Conservation (phyloP, 2,113 vertebrate genomes). For the Sprattus sprattus region DNA sequence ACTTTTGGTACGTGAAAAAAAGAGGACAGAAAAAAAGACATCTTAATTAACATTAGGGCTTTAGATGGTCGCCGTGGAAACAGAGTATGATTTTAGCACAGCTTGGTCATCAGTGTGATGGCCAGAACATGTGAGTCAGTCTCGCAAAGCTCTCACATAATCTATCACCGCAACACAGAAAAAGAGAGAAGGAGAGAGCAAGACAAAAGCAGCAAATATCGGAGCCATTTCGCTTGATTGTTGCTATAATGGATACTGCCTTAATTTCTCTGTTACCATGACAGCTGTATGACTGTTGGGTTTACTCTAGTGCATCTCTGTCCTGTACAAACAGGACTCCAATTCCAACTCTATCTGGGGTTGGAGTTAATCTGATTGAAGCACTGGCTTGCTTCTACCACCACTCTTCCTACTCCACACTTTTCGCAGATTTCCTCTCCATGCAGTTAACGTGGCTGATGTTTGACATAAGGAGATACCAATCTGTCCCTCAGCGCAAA, state of each 20-base stretch:
- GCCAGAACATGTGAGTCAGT: slow-evolving; percentile 70
- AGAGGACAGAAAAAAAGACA: not conserved
- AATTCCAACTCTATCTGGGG: not conserved
- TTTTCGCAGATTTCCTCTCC: not conserved
- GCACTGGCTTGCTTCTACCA: not conserved
- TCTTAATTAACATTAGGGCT: not conserved
- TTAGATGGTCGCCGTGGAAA: slow-evolving; percentile 69
- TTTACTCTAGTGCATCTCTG: not conserved
- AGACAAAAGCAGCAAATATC: not conserved
- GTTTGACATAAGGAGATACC: not conserved
- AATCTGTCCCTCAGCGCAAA: not conserved
- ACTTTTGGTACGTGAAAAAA: not conserved
- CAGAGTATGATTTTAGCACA: slow-evolving; percentile 35
- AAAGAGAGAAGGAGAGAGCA: not conserved
- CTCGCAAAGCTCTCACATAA: slow-evolving; percentile 13
- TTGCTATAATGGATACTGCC: not conserved
- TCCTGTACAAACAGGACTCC: not conserved
- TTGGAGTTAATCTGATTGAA: not conserved
- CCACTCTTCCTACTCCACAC: not conserved
- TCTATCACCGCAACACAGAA: not conserved
- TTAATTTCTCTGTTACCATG: not conserved
- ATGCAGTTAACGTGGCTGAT: not conserved
- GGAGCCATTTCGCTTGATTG: not conserved
- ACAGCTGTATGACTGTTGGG: not conserved
- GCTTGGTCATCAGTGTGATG: slow-evolving; percentile 49